Evolutionary conservation across 2,113 vertebrate genomes (phyloP).

Genomic region (Xyliphius kryptos): DNA sequence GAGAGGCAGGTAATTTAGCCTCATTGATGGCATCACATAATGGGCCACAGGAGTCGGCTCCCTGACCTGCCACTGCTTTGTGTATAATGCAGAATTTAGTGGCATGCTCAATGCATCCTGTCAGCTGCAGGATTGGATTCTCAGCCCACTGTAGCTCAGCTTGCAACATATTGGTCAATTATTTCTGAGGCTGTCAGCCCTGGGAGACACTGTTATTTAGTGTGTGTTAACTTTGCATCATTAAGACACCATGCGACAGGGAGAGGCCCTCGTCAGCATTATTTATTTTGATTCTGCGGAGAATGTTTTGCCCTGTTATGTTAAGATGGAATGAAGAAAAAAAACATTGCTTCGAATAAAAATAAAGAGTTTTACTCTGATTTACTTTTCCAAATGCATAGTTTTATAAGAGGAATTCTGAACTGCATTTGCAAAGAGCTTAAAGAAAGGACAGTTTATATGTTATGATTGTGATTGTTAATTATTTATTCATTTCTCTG

Average conservation of each 20-base stretch:
- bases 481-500: not conserved
- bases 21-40: constrained; percentile 63
- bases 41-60: constrained; percentile 65
- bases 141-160: constrained; percentile 68
- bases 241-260: constrained; percentile 66
- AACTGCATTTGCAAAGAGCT: constrained; percentile 4
- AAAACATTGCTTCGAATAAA: constrained; percentile 5
- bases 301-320: constrained; percentile 56
- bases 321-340: constrained; percentile 23
- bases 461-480: too few relatives aligned
- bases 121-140: constrained; percentile 73
- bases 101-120: constrained; percentile 73
- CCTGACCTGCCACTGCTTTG: constrained; percentile 71
- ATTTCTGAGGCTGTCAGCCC: constrained; percentile 72
- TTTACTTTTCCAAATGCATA: not conserved
- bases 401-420: not conserved
- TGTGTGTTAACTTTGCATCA: constrained; percentile 74
- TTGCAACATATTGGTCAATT: constrained; percentile 74
- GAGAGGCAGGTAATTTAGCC: constrained; percentile 67
- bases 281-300: constrained; percentile 64
- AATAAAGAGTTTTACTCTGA: not conserved
- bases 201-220: constrained; percentile 71
- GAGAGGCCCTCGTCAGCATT: constrained; percentile 60
- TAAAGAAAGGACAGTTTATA: not conserved
- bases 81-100: constrained; percentile 69